Conservation (phyloP, 2,888 invertebrate species). For the Acronicta alni region DNA sequence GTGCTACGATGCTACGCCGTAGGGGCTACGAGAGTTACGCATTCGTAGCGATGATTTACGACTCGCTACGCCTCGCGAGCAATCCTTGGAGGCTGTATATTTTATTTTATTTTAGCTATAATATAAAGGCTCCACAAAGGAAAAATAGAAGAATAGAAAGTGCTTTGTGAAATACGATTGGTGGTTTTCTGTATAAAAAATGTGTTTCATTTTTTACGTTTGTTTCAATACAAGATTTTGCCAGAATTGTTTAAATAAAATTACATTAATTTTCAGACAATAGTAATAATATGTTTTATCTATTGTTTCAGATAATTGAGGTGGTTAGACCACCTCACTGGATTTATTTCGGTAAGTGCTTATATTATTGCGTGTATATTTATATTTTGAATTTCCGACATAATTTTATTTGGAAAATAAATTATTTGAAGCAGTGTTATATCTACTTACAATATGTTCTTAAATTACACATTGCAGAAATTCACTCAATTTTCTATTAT, state of each 20-base stretch:
- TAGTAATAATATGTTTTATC: background rate
- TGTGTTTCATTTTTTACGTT: background rate
- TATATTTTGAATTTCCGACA: too few relatives aligned
- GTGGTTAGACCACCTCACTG: too few relatives aligned
- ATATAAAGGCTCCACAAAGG: slow-evolving; percentile 32
- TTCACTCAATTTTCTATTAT: too few relatives aligned
- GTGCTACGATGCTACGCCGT: slow-evolving; percentile 49
- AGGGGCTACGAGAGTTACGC: slow-evolving; percentile 40
- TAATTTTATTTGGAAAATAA: too few relatives aligned
- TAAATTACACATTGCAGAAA: too few relatives aligned
- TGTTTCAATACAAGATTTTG: too few relatives aligned
- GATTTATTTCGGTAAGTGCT: slow-evolving; percentile 33
- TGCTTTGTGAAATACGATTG: slow-evolving; percentile 17
- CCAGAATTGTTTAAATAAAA: background rate
- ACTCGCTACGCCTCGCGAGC: slow-evolving; percentile 14
- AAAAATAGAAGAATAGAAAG: slow-evolving; percentile 34
- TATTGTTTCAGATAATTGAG: slow-evolving; percentile 26
- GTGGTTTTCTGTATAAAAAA: slow-evolving; percentile 8
- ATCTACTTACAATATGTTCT: too few relatives aligned
- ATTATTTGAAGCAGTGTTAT: too few relatives aligned
- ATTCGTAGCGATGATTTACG: slow-evolving; percentile 50
- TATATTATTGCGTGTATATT: background rate
- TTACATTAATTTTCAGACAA: background rate
- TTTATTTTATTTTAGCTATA: slow-evolving; percentile 45
- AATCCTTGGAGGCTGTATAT: slow-evolving; percentile 41